phyloP scores from a whole-genome alignment of 2,888 invertebrate genomes.

The Eupithecia abbreviata region DNA sequence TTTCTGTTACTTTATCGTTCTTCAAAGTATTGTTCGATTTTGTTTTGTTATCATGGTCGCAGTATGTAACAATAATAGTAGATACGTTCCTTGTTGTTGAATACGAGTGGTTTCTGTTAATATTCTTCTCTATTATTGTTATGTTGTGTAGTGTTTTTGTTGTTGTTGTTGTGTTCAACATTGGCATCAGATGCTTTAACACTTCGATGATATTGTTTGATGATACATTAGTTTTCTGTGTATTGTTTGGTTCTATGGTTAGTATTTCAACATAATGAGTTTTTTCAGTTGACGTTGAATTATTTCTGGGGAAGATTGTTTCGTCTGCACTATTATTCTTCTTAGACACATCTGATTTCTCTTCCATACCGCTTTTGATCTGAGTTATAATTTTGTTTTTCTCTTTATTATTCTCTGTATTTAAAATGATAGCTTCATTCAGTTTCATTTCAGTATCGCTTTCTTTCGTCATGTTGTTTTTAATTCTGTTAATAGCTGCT shows the following conservation, averaged over 20 bases:
- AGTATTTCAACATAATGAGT: constrained; percentile 71
- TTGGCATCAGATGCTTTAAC: constrained; percentile 76
- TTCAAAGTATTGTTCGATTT: constrained; percentile 51
- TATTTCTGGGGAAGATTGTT: constrained; percentile 27
- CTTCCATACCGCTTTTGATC: constrained; percentile 72
- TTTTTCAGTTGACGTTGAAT: constrained; percentile 52
- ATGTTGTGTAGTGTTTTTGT: constrained; percentile 75
- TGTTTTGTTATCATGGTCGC: constrained; percentile 67
- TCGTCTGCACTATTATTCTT: constrained; percentile 42
- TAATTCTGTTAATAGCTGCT: constrained; percentile 75
- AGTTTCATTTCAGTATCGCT: constrained; percentile 61
- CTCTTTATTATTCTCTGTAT: constrained; percentile 49
- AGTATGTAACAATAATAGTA: constrained; percentile 76
- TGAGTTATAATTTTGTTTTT: constrained; percentile 48
- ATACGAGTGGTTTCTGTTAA: constrained; percentile 69
- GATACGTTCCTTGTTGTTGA: constrained; percentile 73
- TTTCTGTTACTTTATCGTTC: constrained; percentile 42
- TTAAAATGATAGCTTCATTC: constrained; percentile 74
- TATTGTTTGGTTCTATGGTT: constrained; percentile 74
- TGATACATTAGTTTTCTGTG: constrained; percentile 58
- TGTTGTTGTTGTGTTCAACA: constrained; percentile 71
- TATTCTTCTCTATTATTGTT: constrained; percentile 74
- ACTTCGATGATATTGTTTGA: constrained; percentile 73
- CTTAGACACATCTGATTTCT: constrained; percentile 57
- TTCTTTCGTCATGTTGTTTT: constrained; percentile 64